These are phyloP conservation scores for Alca torda DNA, from an alignment of 2,797 vertebrate genomes.

Conservation along the genomic window DNA sequence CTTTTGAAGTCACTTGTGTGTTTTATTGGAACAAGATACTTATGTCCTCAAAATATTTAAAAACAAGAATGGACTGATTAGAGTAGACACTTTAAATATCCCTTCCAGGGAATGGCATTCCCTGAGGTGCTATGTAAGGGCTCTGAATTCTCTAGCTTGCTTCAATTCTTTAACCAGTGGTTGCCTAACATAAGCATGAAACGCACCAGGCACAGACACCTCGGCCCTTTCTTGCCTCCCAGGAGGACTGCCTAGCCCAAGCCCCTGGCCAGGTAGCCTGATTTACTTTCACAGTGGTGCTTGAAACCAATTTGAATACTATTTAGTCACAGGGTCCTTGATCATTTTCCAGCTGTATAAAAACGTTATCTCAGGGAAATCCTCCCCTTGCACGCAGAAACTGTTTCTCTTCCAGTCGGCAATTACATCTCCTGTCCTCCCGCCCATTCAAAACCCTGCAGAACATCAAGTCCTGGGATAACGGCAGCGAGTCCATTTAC, in stretches of 20 bases:
- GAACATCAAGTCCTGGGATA: slow-evolving; percentile 7
- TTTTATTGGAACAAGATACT: background rate
- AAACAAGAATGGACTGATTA: background rate
- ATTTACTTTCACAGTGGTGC: background rate
- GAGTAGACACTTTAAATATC: background rate
- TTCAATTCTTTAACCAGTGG: background rate
- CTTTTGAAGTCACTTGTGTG: background rate
- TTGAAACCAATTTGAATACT: background rate
- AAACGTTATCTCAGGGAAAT: background rate
- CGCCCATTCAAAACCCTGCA: background rate
- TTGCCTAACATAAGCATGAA: background rate
- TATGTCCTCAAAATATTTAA: background rate
- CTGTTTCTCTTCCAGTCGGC: background rate
- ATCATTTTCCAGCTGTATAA: background rate
- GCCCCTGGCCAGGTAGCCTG: background rate
- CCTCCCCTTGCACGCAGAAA: slow-evolving; percentile 5
- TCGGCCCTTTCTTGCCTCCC: background rate
- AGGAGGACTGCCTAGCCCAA: background rate
- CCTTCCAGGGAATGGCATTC: background rate
- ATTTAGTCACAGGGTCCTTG: background rate
- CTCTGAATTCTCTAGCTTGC: background rate
- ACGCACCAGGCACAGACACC: background rate
- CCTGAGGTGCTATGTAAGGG: background rate
- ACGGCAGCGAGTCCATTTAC: background rate
- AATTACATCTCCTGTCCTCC: background rate